Evolutionary conservation across 2,888 invertebrate species (phyloP).

Genomic region (Sinodicranocentrus sp.): DNA sequence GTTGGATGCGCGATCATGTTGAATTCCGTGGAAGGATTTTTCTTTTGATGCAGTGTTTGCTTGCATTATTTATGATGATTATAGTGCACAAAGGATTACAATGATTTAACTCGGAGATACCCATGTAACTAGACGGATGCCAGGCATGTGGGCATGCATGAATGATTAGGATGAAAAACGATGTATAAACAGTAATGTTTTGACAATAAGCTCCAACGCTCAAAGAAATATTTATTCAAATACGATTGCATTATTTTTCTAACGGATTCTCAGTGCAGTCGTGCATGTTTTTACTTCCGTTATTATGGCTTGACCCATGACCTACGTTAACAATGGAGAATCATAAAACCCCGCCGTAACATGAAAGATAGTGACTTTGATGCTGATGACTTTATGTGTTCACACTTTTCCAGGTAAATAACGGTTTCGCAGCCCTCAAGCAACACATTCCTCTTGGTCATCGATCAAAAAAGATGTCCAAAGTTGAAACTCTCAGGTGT

Average conservation of each 20-base stretch:
- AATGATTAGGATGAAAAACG: conserved; percentile 31
- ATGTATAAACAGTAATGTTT: conserved; percentile 45
- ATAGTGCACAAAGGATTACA: conserved; percentile 56
- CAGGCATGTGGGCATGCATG: conserved; percentile 19
- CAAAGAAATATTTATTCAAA: conserved; percentile 34
- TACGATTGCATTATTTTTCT: conserved; percentile 22
- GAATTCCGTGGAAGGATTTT: conserved; percentile 51
- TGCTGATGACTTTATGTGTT: conserved; percentile 18
- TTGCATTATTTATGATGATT: conserved; percentile 57
- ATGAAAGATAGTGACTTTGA: neutral
- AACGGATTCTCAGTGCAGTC: no score
- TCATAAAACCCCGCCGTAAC: neutral
- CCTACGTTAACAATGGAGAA: conserved; percentile 57
- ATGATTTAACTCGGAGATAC: conserved; percentile 33
- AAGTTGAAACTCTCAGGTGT: conserved; percentile 92
- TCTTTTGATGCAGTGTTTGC: neutral
- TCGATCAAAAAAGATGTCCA: conserved; percentile 86
- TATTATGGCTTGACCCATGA: conserved; percentile 44
- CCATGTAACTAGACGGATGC: conserved; percentile 43
- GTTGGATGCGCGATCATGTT: conserved; percentile 55
- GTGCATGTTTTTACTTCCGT: neutral
- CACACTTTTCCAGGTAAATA: conserved; percentile 86
- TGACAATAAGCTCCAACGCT: conserved; percentile 38
- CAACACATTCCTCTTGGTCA: conserved; percentile 91
- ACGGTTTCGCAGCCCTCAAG: conserved; percentile 93